Evolutionary conservation across 2,888 invertebrate species (phyloP), one percentile per base, ranked within the genome.

Genomic region (Tachystola acroxantha): DNA sequence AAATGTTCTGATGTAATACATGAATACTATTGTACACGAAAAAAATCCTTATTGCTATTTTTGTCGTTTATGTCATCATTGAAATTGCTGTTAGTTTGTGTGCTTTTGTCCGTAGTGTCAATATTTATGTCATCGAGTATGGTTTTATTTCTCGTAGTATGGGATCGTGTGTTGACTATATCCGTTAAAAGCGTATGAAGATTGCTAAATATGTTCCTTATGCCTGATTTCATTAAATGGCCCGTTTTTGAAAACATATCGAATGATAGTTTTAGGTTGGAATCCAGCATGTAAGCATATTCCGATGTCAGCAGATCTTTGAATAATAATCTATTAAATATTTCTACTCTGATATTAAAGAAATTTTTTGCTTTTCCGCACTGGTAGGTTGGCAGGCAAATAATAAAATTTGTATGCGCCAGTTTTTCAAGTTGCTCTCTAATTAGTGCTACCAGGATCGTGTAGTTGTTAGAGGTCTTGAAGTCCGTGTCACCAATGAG

Each of bases 1-100:
- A 16, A 6, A 41, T 45, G 14, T 40, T 45, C 35, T 45, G 45
- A 19, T 45, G 45, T 4, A 42, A 11, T 27, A 45, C 7, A 26
- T 28, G 22, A 19, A 42, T 11, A 14, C 35, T 20, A 7, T 40
- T 34, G 34, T 22, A 32, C 10, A 33, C 26, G 36, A 43, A 37
- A 40, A 37, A 37, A 36, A 11, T 37, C 7, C n/a, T 37, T 16
- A 2, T 10, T 10, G 5, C 6, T 10, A 13, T 26, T 19, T 7
- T 24, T 16, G n/a, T n/a, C n/a, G n/a, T n/a, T n/a, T n/a, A n/a
- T n/a, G n/a, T n/a, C n/a, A n/a, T n/a, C n/a, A n/a, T n/a, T n/a
- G n/a, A n/a, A n/a, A n/a, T n/a, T n/a, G n/a, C n/a, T 25, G 13
- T 7, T 10, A 6, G 10, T 27, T 13, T 6, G n/a, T 27, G 2